Evolutionary conservation across 2,797 vertebrate genomes (phyloP), one percentile per base, ranked within the genome.

Genomic region (Gymnoscopelus braueri): DNA sequence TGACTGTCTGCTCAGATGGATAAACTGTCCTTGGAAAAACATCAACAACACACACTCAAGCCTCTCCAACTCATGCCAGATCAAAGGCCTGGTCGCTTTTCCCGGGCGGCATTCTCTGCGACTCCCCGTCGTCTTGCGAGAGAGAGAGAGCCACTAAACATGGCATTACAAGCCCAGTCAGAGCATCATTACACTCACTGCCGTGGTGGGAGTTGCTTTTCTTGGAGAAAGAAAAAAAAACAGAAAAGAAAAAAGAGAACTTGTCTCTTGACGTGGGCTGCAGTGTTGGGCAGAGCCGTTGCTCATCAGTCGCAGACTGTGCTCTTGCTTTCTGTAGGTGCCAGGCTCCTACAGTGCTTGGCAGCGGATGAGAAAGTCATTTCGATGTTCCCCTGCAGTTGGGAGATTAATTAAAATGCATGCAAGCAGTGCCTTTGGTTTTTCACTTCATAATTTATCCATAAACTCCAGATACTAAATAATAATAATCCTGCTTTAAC

Each of bases 371-470:
- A 93, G 90, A 44, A 93, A 90, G 84, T 84, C 15, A 51, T 84
- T 87, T 87, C 83, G 71, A 77, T 82, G 85, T 79, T 74, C 64
- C 76, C 86, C 83, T 79, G 82, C 88, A 91, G 91, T 88, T 79
- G 74, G 39, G 75, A 81, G 87, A 90, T 89, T 90, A 91, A 93
- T 93, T 93, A 93, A 94, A 93, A 94, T 90, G 87, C 82, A 86
- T 85, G 80, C 88, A 92, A 91, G 81, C 91, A 86, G 87, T 54
- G 87, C 76, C 73, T 82, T 44, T 44, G 39, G 39, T 9, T 76
- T 83, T 91, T 89, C 88, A 77, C 81, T 80, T 90, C 89, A 91
- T 92, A 85, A 93, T 92, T 93, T 90, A 92, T 89, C 88, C 89
- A 90, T 88, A 89, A 44, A 89, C 84, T 80, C 81, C 75, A 86